These are phyloP conservation scores for Plebejus argus DNA, from an alignment of 2,888 invertebrate genomes.

Conservation along the genomic window DNA sequence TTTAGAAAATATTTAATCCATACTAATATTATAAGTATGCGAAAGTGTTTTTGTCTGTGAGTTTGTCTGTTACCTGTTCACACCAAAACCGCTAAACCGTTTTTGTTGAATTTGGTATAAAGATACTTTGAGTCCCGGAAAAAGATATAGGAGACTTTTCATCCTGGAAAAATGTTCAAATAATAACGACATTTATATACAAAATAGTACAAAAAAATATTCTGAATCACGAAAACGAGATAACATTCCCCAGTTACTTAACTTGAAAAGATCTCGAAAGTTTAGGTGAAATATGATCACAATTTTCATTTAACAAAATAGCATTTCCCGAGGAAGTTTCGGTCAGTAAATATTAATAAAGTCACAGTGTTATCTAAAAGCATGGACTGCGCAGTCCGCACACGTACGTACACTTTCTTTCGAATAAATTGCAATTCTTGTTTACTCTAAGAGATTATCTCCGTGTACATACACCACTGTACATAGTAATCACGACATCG, in stretches of 20 bases:
- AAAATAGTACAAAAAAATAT: not conserved
- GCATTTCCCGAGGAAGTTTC: constrained; percentile 40
- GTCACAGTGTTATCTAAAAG: constrained; percentile 42
- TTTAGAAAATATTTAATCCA: too few species aligned
- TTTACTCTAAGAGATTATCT: constrained; percentile 73
- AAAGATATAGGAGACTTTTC: too few species aligned
- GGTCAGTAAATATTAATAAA: constrained; percentile 46
- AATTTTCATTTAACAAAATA: constrained; percentile 41
- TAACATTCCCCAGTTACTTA: not conserved
- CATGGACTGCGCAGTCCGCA: constrained; percentile 47
- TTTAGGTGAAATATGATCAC: constrained; percentile 37
- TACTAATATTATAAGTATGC: too few species aligned
- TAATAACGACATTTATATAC: too few species aligned
- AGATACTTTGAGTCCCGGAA: too few species aligned
- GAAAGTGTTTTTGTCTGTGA: too few species aligned
- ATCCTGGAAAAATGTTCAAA: too few species aligned
- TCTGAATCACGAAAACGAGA: not conserved
- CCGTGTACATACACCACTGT: constrained; percentile 64
- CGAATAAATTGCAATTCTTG: constrained; percentile 67
- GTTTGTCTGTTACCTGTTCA: too few species aligned
- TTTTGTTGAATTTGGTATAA: too few species aligned
- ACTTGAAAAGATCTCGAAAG: not conserved
- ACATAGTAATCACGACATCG: constrained; percentile 58
- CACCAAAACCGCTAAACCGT: too few species aligned
- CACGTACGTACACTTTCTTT: constrained; percentile 59